Conservation (phyloP, 1,140 invertebrate species). For the Thrips palmi region DNA sequence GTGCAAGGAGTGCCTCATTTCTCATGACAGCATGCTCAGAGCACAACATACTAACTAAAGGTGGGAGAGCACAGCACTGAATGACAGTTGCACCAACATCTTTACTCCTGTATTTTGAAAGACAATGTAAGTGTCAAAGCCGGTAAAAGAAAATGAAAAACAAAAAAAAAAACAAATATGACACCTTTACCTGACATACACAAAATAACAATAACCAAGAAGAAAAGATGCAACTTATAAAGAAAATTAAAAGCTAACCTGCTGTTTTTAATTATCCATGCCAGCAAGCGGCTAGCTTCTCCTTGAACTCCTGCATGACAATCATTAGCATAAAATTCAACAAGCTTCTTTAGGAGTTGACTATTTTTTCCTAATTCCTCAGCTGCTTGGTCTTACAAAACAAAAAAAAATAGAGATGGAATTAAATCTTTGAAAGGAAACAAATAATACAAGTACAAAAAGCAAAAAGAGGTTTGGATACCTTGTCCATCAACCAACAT, state of each 20-base stretch:
- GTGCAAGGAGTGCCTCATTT: conserved; percentile 59
- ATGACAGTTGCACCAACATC: conserved; percentile 40
- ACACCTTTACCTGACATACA: neutral
- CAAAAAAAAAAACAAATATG: conserved; percentile 4
- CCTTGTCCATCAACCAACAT: conserved; percentile 70
- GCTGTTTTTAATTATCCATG: conserved; percentile 63
- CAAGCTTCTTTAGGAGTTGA: conserved; percentile 38
- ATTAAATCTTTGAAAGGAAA: neutral
- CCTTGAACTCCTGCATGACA: conserved; percentile 69
- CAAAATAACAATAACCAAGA: conserved; percentile 1
- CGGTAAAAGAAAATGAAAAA: no score
- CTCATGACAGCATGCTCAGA: conserved; percentile 73
- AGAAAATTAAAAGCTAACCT: conserved; percentile 21
- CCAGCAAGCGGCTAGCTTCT: conserved; percentile 62
- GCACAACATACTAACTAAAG: conserved; percentile 59
- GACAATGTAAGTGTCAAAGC: no score
- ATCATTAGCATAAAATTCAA: conserved; percentile 60
- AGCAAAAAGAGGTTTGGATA: conserved; percentile 16
- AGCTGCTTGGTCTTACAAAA: conserved; percentile 38
- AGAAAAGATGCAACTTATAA: conserved; percentile 6
- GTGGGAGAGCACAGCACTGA: conserved; percentile 44
- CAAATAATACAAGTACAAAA: neutral
- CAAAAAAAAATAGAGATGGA: conserved; percentile 8
- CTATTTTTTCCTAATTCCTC: conserved; percentile 32
- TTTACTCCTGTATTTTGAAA: conserved; percentile 26